Base-by-base conservation (phyloP, 2,113 vertebrate genomes). In the Chloroceryle aenea region DNA sequence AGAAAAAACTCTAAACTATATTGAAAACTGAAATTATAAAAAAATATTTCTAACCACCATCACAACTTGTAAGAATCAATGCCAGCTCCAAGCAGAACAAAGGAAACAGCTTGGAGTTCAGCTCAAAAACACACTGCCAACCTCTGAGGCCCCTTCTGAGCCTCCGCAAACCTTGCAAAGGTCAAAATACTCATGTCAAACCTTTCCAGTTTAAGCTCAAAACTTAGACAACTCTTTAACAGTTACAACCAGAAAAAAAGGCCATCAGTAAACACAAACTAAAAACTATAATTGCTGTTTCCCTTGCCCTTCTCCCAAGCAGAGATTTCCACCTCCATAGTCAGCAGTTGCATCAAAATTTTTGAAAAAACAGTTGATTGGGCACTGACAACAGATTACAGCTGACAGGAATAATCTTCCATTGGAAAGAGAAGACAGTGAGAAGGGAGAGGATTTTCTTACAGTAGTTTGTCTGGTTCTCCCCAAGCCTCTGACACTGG, bases 401-500 rank as follows among this genome's bases (percentile, higher is more conserved):
- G 42, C 13, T 42, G 38, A 67, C 12, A 72, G 34, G 61, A 14
- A 42, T 26, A 85, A 53, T 42, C 5, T 36, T 74, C n/a, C 36
- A 64, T 18, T 11, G 22, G 40, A 40, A 77, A 63, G 3, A 61
- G 10, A 83, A 80, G 29, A 30, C 1, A 9, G 15, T 17, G 34
- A 82, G 42, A 85, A 75, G 19, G 9, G 5, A 82, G 7, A 85
- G 6, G 6, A 72, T 10, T 10, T 40, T 62, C 6, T 50, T 52
- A 14, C 7, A 15, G 6, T 75, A 22, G 4, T 67, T 23, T 63
- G 52, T 23, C 21, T 63, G 21, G 38, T 74, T 71, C 26, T 58
- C 40, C 17, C 14, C 50, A 76, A 64, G 30, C 3, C 18, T 29
- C 27, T 30, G 18, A 6, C 5, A 4, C 50, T 1, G 0, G 4